Conservation (phyloP, 2,797 vertebrate species). For the Rhinoraja longicauda region DNA sequence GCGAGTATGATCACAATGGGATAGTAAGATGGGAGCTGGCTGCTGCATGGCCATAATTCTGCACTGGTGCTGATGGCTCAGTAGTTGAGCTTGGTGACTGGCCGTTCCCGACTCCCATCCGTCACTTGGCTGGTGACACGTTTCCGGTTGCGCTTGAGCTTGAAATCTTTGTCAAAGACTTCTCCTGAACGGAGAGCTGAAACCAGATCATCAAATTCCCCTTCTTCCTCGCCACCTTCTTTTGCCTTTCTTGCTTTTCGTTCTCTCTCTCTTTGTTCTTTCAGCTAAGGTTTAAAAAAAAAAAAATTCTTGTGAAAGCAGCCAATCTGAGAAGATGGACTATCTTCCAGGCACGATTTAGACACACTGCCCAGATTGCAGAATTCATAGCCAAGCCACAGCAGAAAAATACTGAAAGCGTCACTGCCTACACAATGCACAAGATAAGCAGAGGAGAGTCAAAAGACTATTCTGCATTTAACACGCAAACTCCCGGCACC, state of each 20-base stretch:
- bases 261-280: conserved; percentile 89
- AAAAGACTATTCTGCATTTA: background rate
- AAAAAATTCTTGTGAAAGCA: background rate
- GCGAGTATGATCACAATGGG: conserved; percentile 30
- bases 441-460: background rate
- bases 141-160: conserved; percentile 95
- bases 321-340: background rate
- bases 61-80: conserved; percentile 49
- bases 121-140: conserved; percentile 81
- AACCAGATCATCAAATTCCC: conserved; percentile 94
- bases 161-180: conserved; percentile 97
- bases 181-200: conserved; percentile 91
- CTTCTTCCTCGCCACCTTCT: conserved; percentile 84
- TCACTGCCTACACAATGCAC: background rate
- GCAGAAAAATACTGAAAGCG: background rate
- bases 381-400: background rate
- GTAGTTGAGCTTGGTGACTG: conserved; percentile 92
- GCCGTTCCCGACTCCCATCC: conserved; percentile 80
- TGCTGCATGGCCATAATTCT: conserved; percentile 36
- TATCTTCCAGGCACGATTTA: background rate
- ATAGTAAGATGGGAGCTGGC: conserved; percentile 4
- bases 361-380: background rate
- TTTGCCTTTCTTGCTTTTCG: conserved; percentile 84
- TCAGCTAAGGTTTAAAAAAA: conserved; percentile 63
- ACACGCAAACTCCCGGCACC: no score